Evolutionary conservation across 2,113 vertebrate genomes (phyloP).

Genomic region (Lichenostomus cassidix): DNA sequence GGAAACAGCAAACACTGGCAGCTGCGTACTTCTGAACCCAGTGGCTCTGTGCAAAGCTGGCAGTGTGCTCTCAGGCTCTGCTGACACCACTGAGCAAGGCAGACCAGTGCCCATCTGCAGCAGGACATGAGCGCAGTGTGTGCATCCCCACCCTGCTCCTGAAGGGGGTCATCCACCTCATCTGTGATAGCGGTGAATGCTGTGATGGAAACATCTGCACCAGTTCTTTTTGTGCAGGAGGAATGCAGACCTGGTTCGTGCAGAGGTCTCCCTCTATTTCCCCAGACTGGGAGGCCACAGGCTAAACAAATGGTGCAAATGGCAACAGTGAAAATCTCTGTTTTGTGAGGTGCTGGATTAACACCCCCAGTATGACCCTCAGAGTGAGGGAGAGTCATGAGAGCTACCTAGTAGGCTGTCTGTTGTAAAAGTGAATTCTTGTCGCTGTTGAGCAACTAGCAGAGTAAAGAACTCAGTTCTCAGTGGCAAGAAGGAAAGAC

Average conservation of each 20-base stretch:
- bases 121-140: fast-evolving
- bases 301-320: neutral
- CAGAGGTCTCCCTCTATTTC: neutral
- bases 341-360: neutral
- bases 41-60: neutral
- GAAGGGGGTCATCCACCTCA: neutral
- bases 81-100: neutral
- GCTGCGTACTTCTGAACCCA: neutral
- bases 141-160: fast-evolving
- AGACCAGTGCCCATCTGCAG: neutral
- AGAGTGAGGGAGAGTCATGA: neutral
- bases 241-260: neutral
- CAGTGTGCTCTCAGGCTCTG: neutral
- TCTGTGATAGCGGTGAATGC: fast-evolving
- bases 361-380: neutral
- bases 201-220: neutral
- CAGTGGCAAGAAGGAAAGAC: too few species aligned
- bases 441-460: too few species aligned
- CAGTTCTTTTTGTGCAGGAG: neutral
- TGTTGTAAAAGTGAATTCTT: neutral
- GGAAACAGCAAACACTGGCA: constrained; percentile 3
- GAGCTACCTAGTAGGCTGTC: neutral
- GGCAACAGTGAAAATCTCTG: neutral
- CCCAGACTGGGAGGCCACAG: neutral
- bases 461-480: too few species aligned